Evolutionary conservation across 2,888 invertebrate species (phyloP).

Genomic region (Agrotis puta): DNA sequence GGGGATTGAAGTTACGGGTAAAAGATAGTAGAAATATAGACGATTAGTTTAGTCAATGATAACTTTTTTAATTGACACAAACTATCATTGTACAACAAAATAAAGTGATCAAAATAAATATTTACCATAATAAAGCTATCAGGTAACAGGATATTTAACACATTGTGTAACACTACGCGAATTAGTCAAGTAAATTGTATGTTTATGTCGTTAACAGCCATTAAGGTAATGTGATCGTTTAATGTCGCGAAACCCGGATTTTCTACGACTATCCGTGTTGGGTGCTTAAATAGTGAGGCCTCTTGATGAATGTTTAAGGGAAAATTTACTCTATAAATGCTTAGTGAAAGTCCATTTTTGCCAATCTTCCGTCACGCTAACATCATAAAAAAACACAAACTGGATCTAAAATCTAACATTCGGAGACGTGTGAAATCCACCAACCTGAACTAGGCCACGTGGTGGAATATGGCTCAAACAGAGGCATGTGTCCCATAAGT

Average conservation of each 20-base stretch:
- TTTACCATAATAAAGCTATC: constrained; percentile 27
- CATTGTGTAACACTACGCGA: constrained; percentile 34
- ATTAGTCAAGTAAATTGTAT: constrained; percentile 44
- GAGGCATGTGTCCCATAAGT: background rate
- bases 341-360: background rate
- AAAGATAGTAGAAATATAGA: background rate
- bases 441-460: background rate
- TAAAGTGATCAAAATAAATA: constrained; percentile 29
- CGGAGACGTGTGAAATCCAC: background rate
- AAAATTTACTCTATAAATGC: background rate
- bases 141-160: constrained; percentile 39
- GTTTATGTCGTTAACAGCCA: constrained; percentile 32
- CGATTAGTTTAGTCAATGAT: background rate
- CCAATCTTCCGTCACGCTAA: background rate
- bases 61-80: background rate
- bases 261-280: background rate
- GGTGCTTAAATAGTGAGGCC: background rate
- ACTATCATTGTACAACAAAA: background rate
- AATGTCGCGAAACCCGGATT: constrained; percentile 39
- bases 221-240: constrained; percentile 27
- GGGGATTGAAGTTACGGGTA: too few species aligned
- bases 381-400: background rate
- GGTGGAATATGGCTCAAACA: background rate
- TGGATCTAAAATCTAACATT: background rate
- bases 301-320: too few species aligned